phyloP scores from a whole-genome alignment of 2,113 vertebrate species.

The Monarcha castaneiventris region DNA sequence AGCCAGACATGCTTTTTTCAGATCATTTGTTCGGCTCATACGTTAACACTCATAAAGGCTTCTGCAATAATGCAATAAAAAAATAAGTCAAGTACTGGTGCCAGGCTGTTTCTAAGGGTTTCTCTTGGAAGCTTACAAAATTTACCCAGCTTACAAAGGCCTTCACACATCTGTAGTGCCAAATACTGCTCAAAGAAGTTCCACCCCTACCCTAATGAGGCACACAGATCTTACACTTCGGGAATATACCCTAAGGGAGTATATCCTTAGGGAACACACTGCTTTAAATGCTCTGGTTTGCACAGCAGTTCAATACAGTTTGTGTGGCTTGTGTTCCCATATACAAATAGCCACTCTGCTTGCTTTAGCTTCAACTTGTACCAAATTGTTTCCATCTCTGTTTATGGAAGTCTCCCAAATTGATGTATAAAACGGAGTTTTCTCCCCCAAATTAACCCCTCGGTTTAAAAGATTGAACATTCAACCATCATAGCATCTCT shows the following conservation, averaged over 20 bases:
- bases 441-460: neutral
- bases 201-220: rapidly evolving
- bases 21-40: neutral
- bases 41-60: neutral
- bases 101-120: neutral
- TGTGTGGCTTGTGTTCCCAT: neutral
- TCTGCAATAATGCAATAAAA: neutral
- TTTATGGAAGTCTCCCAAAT: neutral
- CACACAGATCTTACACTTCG: neutral
- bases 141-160: neutral
- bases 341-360: neutral
- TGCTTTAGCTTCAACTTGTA: neutral
- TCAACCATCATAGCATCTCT: neutral
- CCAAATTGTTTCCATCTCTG: neutral
- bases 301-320: neutral
- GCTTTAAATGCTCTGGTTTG: neutral
- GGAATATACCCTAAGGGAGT: neutral
- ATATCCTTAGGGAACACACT: neutral
- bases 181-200: neutral
- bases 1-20: neutral
- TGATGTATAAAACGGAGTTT: neutral
- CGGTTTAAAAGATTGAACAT: neutral
- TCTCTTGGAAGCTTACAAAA: neutral
- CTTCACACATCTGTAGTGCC: neutral
- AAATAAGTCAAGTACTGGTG: neutral